Evolutionary conservation across 2,888 invertebrate species (phyloP).

Genomic region (Drosophila emarginata): DNA sequence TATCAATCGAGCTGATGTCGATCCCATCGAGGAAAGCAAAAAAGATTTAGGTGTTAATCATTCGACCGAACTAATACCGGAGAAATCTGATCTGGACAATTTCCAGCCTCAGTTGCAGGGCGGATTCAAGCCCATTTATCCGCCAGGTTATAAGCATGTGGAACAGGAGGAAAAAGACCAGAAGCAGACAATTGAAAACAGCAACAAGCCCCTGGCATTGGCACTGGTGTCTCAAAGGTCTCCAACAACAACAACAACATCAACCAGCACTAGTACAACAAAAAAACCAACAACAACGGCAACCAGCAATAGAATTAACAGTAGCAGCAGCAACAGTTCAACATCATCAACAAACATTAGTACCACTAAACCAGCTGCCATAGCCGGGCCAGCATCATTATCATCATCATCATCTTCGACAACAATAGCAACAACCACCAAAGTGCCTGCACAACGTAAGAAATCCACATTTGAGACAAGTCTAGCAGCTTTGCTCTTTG

Average conservation of each 20-base stretch:
- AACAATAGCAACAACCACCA: conserved; percentile 43
- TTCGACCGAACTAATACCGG: conserved; percentile 79
- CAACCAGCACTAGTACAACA: conserved; percentile 20
- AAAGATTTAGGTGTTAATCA: conserved; percentile 38
- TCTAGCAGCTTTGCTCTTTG: conserved; percentile 80
- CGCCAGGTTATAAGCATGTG: conserved; percentile 77
- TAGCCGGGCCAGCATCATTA: too few relatives aligned
- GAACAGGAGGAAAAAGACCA: conserved; percentile 55
- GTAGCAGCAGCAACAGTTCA: conserved; percentile 22
- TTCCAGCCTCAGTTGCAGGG: conserved; percentile 88
- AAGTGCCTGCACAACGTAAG: conserved; percentile 61
- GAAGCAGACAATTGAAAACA: conserved; percentile 36
- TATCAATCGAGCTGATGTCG: conserved; percentile 80
- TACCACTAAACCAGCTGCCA: conserved; percentile 18
- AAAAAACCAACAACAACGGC: conserved; percentile 18
- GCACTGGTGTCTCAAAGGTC: conserved; percentile 26
- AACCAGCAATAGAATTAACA: conserved; percentile 9
- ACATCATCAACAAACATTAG: conserved; percentile 19
- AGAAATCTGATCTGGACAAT: conserved; percentile 85
- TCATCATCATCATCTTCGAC: conserved; percentile 1
- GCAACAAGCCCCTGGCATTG: conserved; percentile 51
- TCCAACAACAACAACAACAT: not conserved
- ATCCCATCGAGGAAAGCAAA: conserved; percentile 36
- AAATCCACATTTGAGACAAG: conserved; percentile 81
- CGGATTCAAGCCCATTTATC: conserved; percentile 88